A percentile compares a stretch with the other conserved stretches of the same genome.
Evolutionary conservation across 2,888 invertebrate species (phyloP).

Genomic region (Drosophila meridionalis): DNA sequence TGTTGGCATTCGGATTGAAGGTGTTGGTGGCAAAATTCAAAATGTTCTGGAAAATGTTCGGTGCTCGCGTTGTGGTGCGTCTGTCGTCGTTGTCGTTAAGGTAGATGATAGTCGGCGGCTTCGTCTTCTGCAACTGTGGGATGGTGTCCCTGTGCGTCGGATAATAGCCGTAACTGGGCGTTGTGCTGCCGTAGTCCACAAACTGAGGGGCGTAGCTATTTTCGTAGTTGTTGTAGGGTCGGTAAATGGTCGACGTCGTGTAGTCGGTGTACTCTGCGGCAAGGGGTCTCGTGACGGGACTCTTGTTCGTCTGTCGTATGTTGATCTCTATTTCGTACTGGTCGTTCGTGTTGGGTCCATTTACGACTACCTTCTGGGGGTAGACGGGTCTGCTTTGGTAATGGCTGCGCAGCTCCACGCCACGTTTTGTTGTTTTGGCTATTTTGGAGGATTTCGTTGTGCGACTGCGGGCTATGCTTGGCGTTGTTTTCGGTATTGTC

Average conservation of each 20-base stretch:
- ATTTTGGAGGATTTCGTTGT: conserved; percentile 54
- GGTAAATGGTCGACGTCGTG: conserved; percentile 70
- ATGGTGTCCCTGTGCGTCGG: conserved; percentile 47
- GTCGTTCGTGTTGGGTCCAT: conserved; percentile 74
- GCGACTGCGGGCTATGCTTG: conserved; percentile 17
- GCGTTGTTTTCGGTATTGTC: conserved; percentile 17
- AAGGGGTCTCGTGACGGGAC: conserved; percentile 50
- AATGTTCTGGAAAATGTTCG: conserved; percentile 82
- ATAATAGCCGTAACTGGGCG: conserved; percentile 62
- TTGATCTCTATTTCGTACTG: conserved; percentile 85
- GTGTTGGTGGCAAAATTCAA: conserved; percentile 75
- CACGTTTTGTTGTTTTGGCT: conserved; percentile 61
- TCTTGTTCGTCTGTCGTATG: conserved; percentile 83
- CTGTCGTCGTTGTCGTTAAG: conserved; percentile 79
- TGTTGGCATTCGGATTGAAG: conserved; percentile 52
- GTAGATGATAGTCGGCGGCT: conserved; percentile 84
- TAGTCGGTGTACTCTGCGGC: conserved; percentile 52
- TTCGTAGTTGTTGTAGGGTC: conserved; percentile 63
- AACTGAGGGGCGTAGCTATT: conserved; percentile 71
- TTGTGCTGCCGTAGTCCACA: conserved; percentile 59
- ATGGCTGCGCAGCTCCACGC: conserved; percentile 77
- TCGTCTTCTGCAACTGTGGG: conserved; percentile 69
- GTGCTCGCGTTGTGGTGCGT: conserved; percentile 67
- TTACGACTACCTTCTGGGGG: conserved; percentile 82
- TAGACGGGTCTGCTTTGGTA: conserved; percentile 72